Evolutionary conservation across 2,888 invertebrate genomes (phyloP).

Genomic region (Catocala nupta): DNA sequence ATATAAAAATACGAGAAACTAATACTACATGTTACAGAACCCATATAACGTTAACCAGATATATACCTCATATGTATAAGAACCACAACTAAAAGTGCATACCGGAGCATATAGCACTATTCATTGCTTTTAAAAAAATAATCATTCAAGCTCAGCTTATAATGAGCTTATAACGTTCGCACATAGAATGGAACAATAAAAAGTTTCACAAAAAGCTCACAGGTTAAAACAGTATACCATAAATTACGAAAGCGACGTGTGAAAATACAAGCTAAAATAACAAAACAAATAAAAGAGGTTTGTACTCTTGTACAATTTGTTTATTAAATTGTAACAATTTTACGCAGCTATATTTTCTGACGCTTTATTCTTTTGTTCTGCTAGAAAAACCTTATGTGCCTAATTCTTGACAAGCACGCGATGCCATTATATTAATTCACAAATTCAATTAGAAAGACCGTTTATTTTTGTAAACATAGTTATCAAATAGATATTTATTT

Average conservation of each 20-base stretch:
- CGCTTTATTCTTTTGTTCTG: not conserved
- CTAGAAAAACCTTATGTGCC: not conserved
- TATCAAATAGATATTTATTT: not conserved
- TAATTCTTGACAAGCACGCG: constrained; percentile 16
- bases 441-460: constrained; percentile 8
- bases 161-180: not conserved
- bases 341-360: constrained; percentile 1
- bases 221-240: not conserved
- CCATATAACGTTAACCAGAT: no score
- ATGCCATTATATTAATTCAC: constrained; percentile 15
- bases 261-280: not conserved
- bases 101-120: no score
- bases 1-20: no score
- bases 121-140: no score
- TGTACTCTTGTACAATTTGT: not conserved
- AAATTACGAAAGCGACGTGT: constrained; percentile 5
- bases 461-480: not conserved
- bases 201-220: constrained; percentile 1
- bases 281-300: constrained; percentile 3
- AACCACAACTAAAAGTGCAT: no score
- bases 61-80: no score
- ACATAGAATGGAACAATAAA: not conserved
- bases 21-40: no score
- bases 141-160: no score
- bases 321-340: constrained; percentile 8